Evolutionary conservation across 2,888 invertebrate species (phyloP).

Genomic region (Tortricodes alternella): DNA sequence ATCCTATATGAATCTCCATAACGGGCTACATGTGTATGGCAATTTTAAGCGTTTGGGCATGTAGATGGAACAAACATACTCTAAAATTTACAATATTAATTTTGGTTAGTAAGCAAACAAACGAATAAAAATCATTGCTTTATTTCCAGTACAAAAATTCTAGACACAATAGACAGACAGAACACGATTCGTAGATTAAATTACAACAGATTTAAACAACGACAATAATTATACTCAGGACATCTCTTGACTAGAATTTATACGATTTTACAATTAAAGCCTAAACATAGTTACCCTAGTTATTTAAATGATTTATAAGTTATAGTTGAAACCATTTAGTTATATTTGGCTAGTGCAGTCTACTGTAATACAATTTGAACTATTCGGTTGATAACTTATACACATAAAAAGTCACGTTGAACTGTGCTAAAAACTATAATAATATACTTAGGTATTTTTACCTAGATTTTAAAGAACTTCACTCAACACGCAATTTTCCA

Average conservation of each 20-base stretch:
- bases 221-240: constrained; percentile 4
- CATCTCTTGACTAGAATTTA: not conserved
- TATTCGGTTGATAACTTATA: constrained; percentile 13
- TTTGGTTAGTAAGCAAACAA: constrained; percentile 19
- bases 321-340: constrained; percentile 35
- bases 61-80: too few relatives aligned
- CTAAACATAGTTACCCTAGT: not conserved
- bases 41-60: too few relatives aligned
- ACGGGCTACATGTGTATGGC: too few relatives aligned
- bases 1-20: too few relatives aligned
- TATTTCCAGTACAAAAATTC: constrained; percentile 63
- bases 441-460: too few relatives aligned
- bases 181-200: constrained; percentile 38
- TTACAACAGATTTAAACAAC: constrained; percentile 40
- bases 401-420: too few relatives aligned
- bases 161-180: constrained; percentile 39
- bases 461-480: too few relatives aligned
- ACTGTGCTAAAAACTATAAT: too few relatives aligned
- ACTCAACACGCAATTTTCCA: too few relatives aligned
- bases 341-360: constrained; percentile 68
- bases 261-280: constrained; percentile 1
- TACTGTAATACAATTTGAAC: constrained; percentile 43
- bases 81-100: too few relatives aligned
- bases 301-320: constrained; percentile 26
- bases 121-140: constrained; percentile 46